Conservation (phyloP, 2,797 vertebrate species). For the Anabas testudineus region DNA sequence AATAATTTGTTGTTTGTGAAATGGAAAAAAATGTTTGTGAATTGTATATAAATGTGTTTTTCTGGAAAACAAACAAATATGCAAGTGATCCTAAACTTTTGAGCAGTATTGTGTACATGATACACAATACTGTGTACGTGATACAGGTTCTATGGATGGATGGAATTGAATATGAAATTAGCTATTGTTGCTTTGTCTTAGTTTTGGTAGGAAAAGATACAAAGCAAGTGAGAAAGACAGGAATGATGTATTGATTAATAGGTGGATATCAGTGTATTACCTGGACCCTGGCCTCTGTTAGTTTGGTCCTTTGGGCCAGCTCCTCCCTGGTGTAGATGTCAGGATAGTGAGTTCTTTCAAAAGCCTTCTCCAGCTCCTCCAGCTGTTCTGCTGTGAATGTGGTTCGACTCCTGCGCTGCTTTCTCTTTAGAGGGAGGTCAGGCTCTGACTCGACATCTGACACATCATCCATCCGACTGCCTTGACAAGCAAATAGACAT, state of each 20-base stretch:
- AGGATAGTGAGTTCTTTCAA: constrained; percentile 96
- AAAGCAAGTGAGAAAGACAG: no score
- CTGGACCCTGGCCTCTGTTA: constrained; percentile 96
- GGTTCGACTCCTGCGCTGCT: constrained; percentile 94
- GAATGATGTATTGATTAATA: neutral
- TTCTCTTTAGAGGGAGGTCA: constrained; percentile 94
- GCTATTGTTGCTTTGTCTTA: no score
- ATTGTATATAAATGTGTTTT: no score
- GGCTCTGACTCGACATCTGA: constrained; percentile 96
- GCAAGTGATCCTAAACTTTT: no score
- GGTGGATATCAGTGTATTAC: constrained; percentile 65
- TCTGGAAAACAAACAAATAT: no score
- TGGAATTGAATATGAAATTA: no score
- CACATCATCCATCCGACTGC: constrained; percentile 91
- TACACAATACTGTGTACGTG: no score
- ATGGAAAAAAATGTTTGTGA: no score
- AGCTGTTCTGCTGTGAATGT: constrained; percentile 97
- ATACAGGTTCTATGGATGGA: no score
- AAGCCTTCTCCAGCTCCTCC: constrained; percentile 97
- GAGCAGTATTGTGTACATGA: no score
- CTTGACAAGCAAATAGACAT: constrained; percentile 63
- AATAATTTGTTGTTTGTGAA: no score
- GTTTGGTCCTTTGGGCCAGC: constrained; percentile 95
- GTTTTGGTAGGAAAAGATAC: no score
- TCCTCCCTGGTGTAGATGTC: constrained; percentile 98